Base-by-base conservation (phyloP, 2,888 invertebrate species). In the Drosophila niveifrons region DNA sequence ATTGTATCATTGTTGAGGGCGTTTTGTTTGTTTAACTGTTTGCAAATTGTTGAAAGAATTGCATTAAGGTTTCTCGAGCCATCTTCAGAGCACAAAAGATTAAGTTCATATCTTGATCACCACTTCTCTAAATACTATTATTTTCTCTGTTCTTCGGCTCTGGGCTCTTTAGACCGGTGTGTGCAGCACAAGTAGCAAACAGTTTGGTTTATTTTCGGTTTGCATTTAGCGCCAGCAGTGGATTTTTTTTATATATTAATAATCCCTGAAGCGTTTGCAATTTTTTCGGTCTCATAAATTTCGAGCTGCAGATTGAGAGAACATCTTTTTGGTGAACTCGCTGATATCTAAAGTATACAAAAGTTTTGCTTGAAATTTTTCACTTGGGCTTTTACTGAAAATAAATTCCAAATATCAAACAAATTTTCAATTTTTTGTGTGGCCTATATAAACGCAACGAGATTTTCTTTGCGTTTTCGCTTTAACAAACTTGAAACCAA, bases 101-200 rank as follows among this genome's bases (percentile, higher is more conserved):
- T 39, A n/a, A 39, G 50, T 55, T 76, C 66, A 53, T 66, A 43
- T 72, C 68, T 62, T 18, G n/a, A 67, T 57, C 46, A 29, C 4
- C 8, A 31, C 56, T 43, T n/a, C 28, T 52, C 62, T 57, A 23
- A 23, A n/a, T 36, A n/a, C 48, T n/a, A 50, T 47, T 7, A 13
- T 4, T 13, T 13, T 41, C 8, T 41, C 15, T 13, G n/a, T 17
- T 43, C 55, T 69, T 68, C 72, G 66, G 75, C 75, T 62, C 66
- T 82, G 78, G 68, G 82, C 61, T 72, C 28, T 78, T 77, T 63
- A 66, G 80, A 91, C 91, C 91, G 67, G 90, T 91, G 91, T 91
- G 86, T 91, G 85, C 91, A 90, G 78, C 68, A 91, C 91, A 91
- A 91, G 91, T 91, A 91, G 91, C 91, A 91, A 91, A 90, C 91